Conservation (phyloP, 2,797 vertebrate genomes). For the Sardinella longiceps region DNA sequence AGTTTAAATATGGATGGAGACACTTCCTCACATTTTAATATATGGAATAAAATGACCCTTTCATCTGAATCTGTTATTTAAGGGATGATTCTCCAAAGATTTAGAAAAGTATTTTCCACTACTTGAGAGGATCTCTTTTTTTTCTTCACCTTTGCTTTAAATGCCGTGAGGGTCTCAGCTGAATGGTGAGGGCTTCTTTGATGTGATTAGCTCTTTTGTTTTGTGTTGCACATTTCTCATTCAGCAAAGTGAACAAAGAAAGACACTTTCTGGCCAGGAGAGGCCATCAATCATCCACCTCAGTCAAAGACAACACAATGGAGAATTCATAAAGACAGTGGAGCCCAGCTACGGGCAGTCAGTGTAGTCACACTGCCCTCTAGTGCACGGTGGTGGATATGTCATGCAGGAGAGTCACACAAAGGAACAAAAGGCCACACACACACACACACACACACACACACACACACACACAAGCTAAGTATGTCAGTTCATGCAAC, state of each 20-base stretch:
- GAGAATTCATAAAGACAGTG: constrained; percentile 45
- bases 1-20: constrained; percentile 12
- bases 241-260: constrained; percentile 61
- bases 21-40: constrained; percentile 18
- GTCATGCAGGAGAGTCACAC: constrained; percentile 19
- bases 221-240: constrained; percentile 49
- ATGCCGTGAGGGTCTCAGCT: not conserved
- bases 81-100: not conserved
- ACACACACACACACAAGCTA: constrained; percentile 36
- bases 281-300: constrained; percentile 55
- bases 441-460: not conserved
- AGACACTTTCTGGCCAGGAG: constrained; percentile 48
- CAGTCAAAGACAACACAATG: constrained; percentile 48
- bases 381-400: constrained; percentile 41
- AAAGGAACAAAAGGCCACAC: constrained; percentile 60
- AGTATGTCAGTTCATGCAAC: constrained; percentile 9
- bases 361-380: constrained; percentile 61
- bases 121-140: not conserved
- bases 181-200: constrained; percentile 18
- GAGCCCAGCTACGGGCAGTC: not conserved
- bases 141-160: not conserved
- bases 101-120: not conserved
- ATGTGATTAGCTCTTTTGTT: constrained; percentile 55
- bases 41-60: not conserved
- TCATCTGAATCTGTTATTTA: not conserved